phyloP scores from a whole-genome alignment of 2,888 invertebrate species.

The Drosophila falleni region DNA sequence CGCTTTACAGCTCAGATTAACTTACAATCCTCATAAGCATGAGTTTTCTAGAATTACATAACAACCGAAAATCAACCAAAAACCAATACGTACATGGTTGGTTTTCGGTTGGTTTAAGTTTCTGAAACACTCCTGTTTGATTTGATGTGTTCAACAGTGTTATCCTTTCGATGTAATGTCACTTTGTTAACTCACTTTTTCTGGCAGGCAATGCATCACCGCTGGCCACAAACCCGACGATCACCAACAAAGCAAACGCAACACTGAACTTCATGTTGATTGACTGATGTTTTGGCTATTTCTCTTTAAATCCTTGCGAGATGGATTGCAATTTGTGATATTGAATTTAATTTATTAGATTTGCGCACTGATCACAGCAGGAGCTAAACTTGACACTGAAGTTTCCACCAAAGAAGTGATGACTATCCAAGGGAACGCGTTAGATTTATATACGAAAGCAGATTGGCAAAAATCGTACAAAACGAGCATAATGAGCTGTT shows the following conservation, averaged over 20 bases:
- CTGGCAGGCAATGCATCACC: slow-evolving; percentile 80
- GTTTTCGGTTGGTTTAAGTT: no score
- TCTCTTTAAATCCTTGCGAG: slow-evolving; percentile 53
- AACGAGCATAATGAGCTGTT: slow-evolving; percentile 69
- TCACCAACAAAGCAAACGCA: slow-evolving; percentile 75
- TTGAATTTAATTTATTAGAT: slow-evolving; percentile 26
- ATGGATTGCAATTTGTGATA: slow-evolving; percentile 17
- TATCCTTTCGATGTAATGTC: slow-evolving; percentile 18
- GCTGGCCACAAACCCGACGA: slow-evolving; percentile 77
- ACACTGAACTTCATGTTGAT: slow-evolving; percentile 79
- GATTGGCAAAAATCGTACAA: slow-evolving; percentile 63
- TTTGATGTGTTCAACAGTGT: neutral
- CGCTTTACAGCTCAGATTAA: no score
- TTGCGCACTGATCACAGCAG: slow-evolving; percentile 81
- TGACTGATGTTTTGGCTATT: slow-evolving; percentile 8
- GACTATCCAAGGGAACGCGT: slow-evolving; percentile 79
- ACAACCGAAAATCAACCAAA: no score
- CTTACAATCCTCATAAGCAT: neutral
- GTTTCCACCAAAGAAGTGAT: slow-evolving; percentile 86
- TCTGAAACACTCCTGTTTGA: neutral
- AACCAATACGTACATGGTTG: no score
- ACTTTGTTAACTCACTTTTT: slow-evolving; percentile 76
- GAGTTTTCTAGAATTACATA: no score
- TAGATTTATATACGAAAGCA: slow-evolving; percentile 85
- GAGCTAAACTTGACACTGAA: slow-evolving; percentile 86